These are phyloP conservation scores for Balaeniceps rex DNA, from an alignment of 2,113 vertebrate species.

Conservation along the genomic window DNA sequence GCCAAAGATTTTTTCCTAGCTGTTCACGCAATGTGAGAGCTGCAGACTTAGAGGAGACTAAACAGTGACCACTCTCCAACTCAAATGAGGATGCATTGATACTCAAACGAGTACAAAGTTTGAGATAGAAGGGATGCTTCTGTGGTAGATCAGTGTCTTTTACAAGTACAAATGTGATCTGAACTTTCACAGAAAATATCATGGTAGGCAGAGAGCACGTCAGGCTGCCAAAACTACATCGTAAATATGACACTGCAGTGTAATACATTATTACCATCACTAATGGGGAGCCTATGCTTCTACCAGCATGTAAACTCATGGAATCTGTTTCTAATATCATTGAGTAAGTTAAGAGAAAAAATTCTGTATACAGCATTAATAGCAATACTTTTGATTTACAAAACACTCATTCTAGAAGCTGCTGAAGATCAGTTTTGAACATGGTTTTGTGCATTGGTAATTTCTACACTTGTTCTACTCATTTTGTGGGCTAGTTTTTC, in stretches of 20 bases:
- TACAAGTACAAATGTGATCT: background rate
- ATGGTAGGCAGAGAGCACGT: background rate
- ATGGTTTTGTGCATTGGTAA: background rate
- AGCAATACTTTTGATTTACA: background rate
- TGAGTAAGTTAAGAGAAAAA: background rate
- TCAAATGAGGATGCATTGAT: background rate
- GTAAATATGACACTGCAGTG: background rate
- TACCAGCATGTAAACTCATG: background rate
- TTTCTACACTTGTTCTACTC: background rate
- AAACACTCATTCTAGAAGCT: background rate
- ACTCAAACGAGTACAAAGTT: background rate
- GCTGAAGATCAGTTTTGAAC: background rate
- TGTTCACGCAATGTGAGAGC: background rate
- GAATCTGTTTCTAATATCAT: background rate
- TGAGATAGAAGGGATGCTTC: background rate
- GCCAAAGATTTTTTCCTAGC: background rate
- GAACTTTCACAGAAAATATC: background rate
- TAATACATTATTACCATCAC: background rate
- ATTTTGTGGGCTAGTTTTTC: background rate
- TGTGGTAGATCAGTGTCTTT: background rate
- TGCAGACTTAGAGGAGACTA: background rate
- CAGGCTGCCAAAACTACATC: background rate
- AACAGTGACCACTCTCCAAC: background rate
- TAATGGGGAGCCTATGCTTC: background rate
- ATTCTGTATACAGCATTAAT: background rate